phyloP scores from a whole-genome alignment of 1,140 invertebrate genomes.

The Euwallacea fornicatus region DNA sequence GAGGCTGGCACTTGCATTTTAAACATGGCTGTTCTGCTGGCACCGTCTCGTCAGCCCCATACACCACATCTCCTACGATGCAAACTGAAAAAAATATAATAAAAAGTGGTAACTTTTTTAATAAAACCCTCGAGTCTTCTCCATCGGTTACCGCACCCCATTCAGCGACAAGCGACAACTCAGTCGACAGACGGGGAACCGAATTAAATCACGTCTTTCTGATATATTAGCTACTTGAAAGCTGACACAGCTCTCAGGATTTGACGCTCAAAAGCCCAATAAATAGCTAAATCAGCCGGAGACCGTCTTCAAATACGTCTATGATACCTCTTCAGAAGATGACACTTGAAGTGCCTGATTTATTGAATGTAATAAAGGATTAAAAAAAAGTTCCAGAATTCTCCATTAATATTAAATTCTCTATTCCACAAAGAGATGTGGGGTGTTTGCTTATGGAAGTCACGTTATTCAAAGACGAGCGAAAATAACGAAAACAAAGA shows the following conservation, averaged over 20 bases:
- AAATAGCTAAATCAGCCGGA: constrained; percentile 5
- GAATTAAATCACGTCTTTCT: constrained; percentile 23
- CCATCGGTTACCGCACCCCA: constrained; percentile 7
- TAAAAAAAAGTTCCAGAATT: too few species aligned
- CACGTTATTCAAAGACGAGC: too few species aligned
- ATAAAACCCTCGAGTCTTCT: neutral
- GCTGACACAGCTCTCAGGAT: neutral
- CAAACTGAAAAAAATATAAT: constrained; percentile 55
- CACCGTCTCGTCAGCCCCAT: constrained; percentile 63
- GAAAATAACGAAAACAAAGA: too few species aligned
- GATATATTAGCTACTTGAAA: constrained; percentile 21
- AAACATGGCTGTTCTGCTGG: constrained; percentile 64
- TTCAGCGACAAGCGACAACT: constrained; percentile 11
- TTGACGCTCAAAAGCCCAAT: constrained; percentile 15
- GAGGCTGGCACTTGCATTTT: constrained; percentile 61
- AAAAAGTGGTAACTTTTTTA: neutral
- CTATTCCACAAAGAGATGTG: too few species aligned
- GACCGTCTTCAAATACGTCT: too few species aligned
- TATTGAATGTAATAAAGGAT: too few species aligned
- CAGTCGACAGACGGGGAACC: constrained; percentile 8
- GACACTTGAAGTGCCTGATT: too few species aligned
- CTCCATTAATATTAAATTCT: too few species aligned
- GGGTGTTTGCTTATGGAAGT: too few species aligned
- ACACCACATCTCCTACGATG: constrained; percentile 63
- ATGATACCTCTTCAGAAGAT: too few species aligned